Conservation (phyloP, 1,140 invertebrate species). For the Nylanderia fulva region DNA sequence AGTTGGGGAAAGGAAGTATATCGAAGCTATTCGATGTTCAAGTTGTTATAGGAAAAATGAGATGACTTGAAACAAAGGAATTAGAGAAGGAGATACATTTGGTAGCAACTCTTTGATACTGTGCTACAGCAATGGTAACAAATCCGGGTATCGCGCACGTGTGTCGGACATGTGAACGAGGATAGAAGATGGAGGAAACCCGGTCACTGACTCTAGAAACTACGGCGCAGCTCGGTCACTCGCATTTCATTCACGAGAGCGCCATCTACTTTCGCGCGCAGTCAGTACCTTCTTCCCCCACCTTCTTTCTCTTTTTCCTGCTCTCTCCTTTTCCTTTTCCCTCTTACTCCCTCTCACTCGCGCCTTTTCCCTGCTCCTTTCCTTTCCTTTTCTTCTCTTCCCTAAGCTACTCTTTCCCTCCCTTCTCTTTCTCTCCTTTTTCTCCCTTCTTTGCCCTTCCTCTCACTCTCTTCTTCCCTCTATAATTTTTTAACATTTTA, state of each 20-base stretch:
- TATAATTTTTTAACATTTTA: too few species aligned
- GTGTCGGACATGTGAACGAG: slow-evolving; percentile 24
- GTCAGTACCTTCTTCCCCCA: slow-evolving; percentile 3
- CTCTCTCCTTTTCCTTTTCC: background rate
- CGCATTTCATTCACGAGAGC: slow-evolving; percentile 76
- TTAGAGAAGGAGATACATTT: background rate
- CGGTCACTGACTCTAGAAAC: slow-evolving; percentile 79
- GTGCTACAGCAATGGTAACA: slow-evolving; percentile 30
- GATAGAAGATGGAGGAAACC: background rate
- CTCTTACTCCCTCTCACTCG: background rate
- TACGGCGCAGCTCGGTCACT: slow-evolving; percentile 71
- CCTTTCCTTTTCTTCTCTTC: background rate
- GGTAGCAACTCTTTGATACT: slow-evolving; percentile 61
- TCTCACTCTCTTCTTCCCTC: background rate
- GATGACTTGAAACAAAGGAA: slow-evolving; percentile 7
- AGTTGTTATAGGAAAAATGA: slow-evolving; percentile 32
- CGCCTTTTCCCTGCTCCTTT: background rate
- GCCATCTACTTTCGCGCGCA: slow-evolving; percentile 72
- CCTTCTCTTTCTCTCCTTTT: background rate
- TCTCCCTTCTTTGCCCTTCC: too few species aligned
- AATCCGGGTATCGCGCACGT: slow-evolving; percentile 58
- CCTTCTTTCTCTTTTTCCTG: background rate
- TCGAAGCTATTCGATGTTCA: slow-evolving; percentile 15
- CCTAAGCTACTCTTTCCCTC: too few species aligned
- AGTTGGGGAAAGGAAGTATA: slow-evolving; percentile 12